Evolutionary conservation across 35 echinoderm and acorn worm genomes (phyloP).

Genomic region (Strongylocentrotus purpuratus): DNA sequence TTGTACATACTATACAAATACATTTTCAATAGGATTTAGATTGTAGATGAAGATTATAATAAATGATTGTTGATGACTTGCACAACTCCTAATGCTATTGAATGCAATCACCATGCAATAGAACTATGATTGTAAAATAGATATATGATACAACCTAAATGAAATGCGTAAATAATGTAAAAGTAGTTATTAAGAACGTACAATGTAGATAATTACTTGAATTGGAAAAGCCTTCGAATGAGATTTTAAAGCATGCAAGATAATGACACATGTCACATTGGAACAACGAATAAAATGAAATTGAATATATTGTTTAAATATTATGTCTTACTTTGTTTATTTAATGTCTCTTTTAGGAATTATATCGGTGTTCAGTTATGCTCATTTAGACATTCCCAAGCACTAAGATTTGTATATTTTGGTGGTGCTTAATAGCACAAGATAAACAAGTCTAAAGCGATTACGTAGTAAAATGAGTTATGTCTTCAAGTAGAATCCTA

Average conservation of each 20-base stretch:
- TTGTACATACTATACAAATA: conserved; percentile 8
- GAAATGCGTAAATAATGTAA: neutral
- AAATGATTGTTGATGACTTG: neutral
- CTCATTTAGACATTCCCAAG: neutral
- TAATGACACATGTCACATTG: neutral
- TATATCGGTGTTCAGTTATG: neutral
- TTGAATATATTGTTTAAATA: conserved; percentile 41
- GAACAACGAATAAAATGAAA: conserved; percentile 44
- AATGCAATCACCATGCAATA: conserved; percentile 11
- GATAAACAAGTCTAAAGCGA: no score
- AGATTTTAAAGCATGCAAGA: conserved; percentile 25
- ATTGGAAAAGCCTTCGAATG: conserved; percentile 17
- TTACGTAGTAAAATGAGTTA: no score
- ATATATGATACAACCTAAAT: neutral
- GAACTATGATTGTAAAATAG: neutral
- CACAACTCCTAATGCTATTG: neutral
- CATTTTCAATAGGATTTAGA: neutral
- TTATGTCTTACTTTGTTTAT: neutral
- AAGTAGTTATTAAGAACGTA: neutral
- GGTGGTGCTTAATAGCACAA: neutral
- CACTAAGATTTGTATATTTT: neutral
- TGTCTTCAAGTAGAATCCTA: no score
- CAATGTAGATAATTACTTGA: neutral
- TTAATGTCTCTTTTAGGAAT: neutral
- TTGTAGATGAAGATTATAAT: neutral